Evolutionary conservation across 2,113 vertebrate genomes (phyloP).

Genomic region (Potamarius usumacintae): DNA sequence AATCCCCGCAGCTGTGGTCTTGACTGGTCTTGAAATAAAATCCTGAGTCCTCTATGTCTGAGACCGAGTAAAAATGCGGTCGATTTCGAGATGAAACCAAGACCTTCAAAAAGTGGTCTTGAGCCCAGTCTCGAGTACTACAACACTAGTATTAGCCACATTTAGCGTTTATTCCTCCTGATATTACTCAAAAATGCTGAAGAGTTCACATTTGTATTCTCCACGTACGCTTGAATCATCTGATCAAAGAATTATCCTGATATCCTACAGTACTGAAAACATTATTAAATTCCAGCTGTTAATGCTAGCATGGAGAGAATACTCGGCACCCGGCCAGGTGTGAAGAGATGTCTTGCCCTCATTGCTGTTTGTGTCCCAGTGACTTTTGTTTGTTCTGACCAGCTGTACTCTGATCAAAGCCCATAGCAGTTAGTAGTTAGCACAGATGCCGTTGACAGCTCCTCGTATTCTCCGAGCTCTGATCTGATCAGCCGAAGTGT

Average conservation of each 20-base stretch:
- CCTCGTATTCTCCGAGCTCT: constrained; percentile 51
- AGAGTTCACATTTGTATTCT: not conserved
- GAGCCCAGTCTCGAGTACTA: too few relatives aligned
- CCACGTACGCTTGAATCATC: not conserved
- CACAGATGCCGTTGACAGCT: constrained; percentile 64
- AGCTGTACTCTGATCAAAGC: constrained; percentile 74
- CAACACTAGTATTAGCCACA: not conserved
- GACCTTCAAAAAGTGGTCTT: too few relatives aligned
- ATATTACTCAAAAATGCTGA: not conserved
- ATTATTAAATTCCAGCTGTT: constrained; percentile 17
- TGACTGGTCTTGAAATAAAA: not conserved
- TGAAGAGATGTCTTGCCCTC: constrained; percentile 51
- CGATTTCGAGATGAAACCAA: too few relatives aligned
- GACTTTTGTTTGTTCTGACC: constrained; percentile 54
- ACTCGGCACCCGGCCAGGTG: constrained; percentile 63
- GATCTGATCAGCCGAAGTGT: constrained; percentile 59
- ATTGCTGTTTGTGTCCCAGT: constrained; percentile 45
- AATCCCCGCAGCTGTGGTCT: too few relatives aligned
- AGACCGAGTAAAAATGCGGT: too few relatives aligned
- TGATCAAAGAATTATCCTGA: constrained; percentile 4
- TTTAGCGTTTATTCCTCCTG: not conserved
- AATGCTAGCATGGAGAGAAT: constrained; percentile 19
- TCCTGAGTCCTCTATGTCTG: too few relatives aligned
- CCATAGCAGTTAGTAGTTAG: constrained; percentile 39
- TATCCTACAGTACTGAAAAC: constrained; percentile 8